Base-by-base conservation (phyloP, 2,888 invertebrate species). In the Orchestes rusci region DNA sequence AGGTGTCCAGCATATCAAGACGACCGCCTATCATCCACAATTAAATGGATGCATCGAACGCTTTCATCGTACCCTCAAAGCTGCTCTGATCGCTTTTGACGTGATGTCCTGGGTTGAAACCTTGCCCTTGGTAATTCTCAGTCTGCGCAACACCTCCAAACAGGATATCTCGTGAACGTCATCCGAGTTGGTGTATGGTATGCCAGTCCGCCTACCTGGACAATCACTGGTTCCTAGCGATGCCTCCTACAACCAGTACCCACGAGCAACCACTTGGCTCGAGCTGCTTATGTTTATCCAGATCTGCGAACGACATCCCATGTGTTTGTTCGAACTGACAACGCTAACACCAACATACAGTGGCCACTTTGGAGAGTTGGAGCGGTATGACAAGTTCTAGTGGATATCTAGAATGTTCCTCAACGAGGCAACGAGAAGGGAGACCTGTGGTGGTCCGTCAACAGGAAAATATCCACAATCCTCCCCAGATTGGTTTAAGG, bases 151-250 rank as follows among this genome's bases (percentile, higher is more conserved):
- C 12, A 29, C 38, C 4, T 29, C 29, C 2, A 38, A 38, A 2
- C 15, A 7, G 2, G 31, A 39, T 13, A 39, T 39, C 10, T 15
- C 31, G n/a, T 30, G 39, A 10, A n/a, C 31, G 1, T 18, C 19
- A 4, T 30, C 31, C 2, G 13, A 31, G 23, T 31, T 31, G 18
- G 39, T 39, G 13, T 39, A 23, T 2, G 31, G 30, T 17, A 31
- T 31, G 1, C 30, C 39, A 10, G 31, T 31, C 13, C 39, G 17
- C 19, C 31, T 39, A 1, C 31, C 31, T 31, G 30, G 39, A 39
- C 31, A 39, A 16, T 1, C 29, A 10, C 16, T 38, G 4, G 29
- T 29, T 8, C 38, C 38, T 8, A 29, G 27, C 29, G 16, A 12
- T 1, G 16, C 12, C 16, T n/a, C n/a, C n/a, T 39, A 5, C 38